Evolutionary conservation across 1,140 invertebrate species (phyloP), one percentile per base, ranked within the genome.

Genomic region (Cydia amplana): DNA sequence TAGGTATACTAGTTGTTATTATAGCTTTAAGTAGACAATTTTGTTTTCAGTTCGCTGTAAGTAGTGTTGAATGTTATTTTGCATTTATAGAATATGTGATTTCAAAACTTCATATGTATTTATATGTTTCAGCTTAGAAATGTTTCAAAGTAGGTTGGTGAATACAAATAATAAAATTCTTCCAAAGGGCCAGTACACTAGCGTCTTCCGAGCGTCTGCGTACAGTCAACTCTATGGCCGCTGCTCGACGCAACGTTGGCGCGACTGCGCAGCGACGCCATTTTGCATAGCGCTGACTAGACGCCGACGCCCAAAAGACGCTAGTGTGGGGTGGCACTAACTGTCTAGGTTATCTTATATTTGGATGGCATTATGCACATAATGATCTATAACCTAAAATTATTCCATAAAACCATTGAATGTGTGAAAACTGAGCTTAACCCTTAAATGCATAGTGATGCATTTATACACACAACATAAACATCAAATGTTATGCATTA

Each of bases 11-110:
- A 83, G 75, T 75, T 63, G 25, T 81, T 86, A 86, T 82, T 78
- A 64, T 89, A 90, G 86, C 78, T 85, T 78, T 91, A 91, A 91
- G 89, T 91, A 91, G 89, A 82, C 82, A 89, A 87, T 83, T 88
- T 64, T 80, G 82, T 78, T 83, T 84, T 79, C 79, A 77, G 64
- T 75, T 80, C 55, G 64, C 77, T 78, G 82, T 85, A 83, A 82
- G 85, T 88, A 82, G 78, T 74, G 75, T 79, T 78, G 74, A 67
- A 20, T 51, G 78, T 80, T 46, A 46, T 46, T 82, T 76, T 89
- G 89, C 89, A 91, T 91, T 91, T 91, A 89, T 84, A 77, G 43
- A 72, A 80, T 82, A 83, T 88, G 82, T 87, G 85, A 83, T 90
- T 90, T 88, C 80, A 85, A 77, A 77, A 65, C 51, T 46, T 72